Percentiles rank a stretch among this genome's conserved stretches.
phyloP scores from a whole-genome alignment of 1,140 invertebrate genomes.

The Vanessa tameamea region DNA sequence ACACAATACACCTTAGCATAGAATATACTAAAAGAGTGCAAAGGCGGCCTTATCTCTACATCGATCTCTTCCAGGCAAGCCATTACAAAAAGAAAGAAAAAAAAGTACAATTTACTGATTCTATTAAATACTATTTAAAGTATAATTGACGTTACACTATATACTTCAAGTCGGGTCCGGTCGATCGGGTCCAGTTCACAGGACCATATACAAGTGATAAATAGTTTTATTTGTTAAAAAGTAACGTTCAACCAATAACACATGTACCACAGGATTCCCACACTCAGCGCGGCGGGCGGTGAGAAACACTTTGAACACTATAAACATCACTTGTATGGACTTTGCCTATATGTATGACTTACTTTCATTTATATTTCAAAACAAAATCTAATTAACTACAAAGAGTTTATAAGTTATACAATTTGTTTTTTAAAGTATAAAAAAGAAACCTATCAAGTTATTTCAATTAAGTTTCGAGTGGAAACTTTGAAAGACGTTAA shows the following conservation, averaged over 20 bases:
- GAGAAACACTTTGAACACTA: conserved; percentile 2
- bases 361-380: no score
- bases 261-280: conserved; percentile 28
- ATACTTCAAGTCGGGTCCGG: no score
- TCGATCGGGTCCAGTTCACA: not conserved
- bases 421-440: not conserved
- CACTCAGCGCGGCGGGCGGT: conserved; percentile 9
- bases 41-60: no score
- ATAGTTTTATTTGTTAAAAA: conserved; percentile 26
- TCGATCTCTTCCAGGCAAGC: no score
- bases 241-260: conserved; percentile 21
- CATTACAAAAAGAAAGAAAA: no score
- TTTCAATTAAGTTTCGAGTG: conserved; percentile 1
- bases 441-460: conserved; percentile 2
- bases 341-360: not conserved
- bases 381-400: not conserved
- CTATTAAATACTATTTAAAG: no score
- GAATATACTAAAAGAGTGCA: no score
- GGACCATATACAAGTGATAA: not conserved
- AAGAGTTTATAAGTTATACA: not conserved
- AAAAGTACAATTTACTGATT: no score
- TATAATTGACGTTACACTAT: no score
- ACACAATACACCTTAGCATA: no score
- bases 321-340: not conserved
- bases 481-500: not conserved